Evolutionary conservation across 2,797 vertebrate species (phyloP).

Genomic region (Graptemys geographica): DNA sequence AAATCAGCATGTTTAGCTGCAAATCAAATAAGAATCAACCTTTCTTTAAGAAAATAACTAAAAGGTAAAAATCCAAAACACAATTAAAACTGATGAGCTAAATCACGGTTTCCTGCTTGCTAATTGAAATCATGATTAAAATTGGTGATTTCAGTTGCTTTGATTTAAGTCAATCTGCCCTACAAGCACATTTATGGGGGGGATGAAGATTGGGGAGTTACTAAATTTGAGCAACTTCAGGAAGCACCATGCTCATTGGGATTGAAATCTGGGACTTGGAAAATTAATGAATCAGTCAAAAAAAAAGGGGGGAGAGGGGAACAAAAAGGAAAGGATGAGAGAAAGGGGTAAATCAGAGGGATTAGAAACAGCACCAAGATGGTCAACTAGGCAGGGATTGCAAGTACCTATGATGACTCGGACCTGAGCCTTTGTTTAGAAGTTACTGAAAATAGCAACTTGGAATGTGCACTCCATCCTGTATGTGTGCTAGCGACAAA

Average conservation of each 20-base stretch:
- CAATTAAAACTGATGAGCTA: background rate
- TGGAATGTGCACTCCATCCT: background rate
- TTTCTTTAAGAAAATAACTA: background rate
- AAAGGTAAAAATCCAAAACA: background rate
- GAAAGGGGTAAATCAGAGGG: background rate
- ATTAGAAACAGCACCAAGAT: background rate
- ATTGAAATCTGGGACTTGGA: background rate
- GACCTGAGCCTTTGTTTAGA: background rate
- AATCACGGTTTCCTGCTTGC: background rate
- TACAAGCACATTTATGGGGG: background rate
- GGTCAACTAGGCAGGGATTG: background rate
- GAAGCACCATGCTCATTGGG: background rate
- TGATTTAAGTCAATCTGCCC: background rate
- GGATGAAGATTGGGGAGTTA: background rate
- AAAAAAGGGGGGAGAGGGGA: rapidly evolving
- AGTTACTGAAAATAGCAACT: background rate
- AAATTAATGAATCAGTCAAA: rapidly evolving
- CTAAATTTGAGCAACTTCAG: background rate
- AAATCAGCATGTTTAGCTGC: background rate
- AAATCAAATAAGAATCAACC: background rate
- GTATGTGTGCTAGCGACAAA: background rate
- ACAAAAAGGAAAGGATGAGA: background rate
- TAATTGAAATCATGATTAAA: background rate
- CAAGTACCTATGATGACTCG: background rate
- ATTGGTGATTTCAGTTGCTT: background rate